Conservation (phyloP, 2,797 vertebrate species). For the Notolepis coatsorum region DNA sequence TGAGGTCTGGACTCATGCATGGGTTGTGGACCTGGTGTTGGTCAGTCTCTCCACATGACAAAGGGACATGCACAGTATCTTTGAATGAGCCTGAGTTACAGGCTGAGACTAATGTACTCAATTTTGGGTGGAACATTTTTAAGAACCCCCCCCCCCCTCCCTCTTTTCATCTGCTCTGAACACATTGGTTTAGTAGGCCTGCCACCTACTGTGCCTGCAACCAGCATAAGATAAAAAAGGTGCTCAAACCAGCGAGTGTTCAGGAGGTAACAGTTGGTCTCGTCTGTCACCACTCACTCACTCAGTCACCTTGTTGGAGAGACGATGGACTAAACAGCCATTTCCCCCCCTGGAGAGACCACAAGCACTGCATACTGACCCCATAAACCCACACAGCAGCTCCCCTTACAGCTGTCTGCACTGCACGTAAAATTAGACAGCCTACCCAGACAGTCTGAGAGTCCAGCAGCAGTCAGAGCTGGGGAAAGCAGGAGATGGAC, state of each 20-base stretch:
- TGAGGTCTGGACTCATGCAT: too few relatives aligned
- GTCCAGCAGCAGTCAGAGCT: conserved; percentile 23
- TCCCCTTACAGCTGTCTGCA: conserved; percentile 72
- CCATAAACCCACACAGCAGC: conserved; percentile 54
- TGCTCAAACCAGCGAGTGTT: neutral
- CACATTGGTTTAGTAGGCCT: neutral
- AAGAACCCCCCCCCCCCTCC: too few relatives aligned
- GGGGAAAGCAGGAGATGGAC: conserved; percentile 46
- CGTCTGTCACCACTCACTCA: conserved; percentile 27
- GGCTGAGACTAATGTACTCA: too few relatives aligned
- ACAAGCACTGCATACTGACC: conserved; percentile 29
- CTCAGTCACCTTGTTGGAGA: conserved; percentile 27
- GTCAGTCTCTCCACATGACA: too few relatives aligned
- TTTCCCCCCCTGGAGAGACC: conserved; percentile 29
- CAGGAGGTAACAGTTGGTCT: conserved; percentile 10
- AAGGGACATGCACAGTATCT: too few relatives aligned
- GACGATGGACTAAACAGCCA: conserved; percentile 25
- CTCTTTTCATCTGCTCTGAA: too few relatives aligned
- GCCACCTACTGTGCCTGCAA: neutral
- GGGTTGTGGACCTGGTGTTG: too few relatives aligned
- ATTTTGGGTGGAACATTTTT: too few relatives aligned
- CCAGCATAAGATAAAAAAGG: neutral
- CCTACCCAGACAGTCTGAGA: conserved; percentile 25
- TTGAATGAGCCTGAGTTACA: too few relatives aligned
- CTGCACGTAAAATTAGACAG: conserved; percentile 59